Base-by-base conservation (phyloP, 2,113 vertebrate genomes). In the Urocitellus parryii region DNA sequence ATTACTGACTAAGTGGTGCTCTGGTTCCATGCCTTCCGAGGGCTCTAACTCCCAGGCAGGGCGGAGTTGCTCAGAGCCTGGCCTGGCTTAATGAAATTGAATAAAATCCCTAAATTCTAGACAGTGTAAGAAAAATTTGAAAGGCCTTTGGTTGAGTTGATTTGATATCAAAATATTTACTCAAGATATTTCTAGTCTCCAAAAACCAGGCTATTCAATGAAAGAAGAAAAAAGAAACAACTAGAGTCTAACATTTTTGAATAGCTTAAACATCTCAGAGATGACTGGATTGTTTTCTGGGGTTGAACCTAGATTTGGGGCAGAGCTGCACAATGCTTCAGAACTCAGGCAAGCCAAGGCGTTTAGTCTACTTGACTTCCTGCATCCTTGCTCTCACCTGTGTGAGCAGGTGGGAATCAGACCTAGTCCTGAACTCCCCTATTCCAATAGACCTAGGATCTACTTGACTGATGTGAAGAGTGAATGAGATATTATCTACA, bases 91-190 rank as follows among this genome's bases (percentile, higher is more conserved):
- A 85, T 45, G 79, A 91, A 83, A 97, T 37, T 27, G 78, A 97
- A 91, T 89, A 91, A 88, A 94, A 79, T 53, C 63, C 53, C 61
- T 88, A 34, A 84, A 88, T 96, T 97, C 82, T 96, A 84, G 70
- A 91, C 51, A 76, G 8, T 39, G 5, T 53, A 80, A 94, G 93
- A 79, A 91, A 94, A 93, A 45, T 91, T 91, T 93, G 29, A 87
- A 94, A 89, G 84, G 65, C 45, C n/a, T 81, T 91, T 91, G 45
- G 32, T 39, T 82, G 13, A 83, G 37, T 77, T n/a, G 74, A 79
- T 80, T 91, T 42, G 16, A 32, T 81, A 82, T 24, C 70, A 83
- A 76, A 76, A 83, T 68, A 81, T 79, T 48, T 45, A 88, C 29
- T 95, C 24, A 82, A 74, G 91, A 91, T 89, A 25, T 9, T 76